Evolutionary conservation across 2,888 invertebrate species (phyloP).

Genomic region (Clostera curtula): DNA sequence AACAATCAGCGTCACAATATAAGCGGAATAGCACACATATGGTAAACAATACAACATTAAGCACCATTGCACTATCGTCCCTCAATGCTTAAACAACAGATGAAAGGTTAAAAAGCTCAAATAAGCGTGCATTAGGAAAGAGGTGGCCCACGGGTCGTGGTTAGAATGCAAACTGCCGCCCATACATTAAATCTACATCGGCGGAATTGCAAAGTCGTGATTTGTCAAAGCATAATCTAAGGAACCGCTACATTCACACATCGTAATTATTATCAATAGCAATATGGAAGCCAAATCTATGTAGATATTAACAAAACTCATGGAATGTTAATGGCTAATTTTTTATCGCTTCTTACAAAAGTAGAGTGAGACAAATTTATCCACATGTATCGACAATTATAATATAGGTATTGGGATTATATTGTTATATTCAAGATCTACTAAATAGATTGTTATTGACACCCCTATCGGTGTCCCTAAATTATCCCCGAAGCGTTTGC

Average conservation of each 20-base stretch:
- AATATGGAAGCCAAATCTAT: slow-evolving; percentile 68
- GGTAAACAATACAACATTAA: slow-evolving; percentile 52
- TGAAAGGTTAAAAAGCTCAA: slow-evolving; percentile 75
- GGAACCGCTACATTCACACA: slow-evolving; percentile 73
- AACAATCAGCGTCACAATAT: background rate
- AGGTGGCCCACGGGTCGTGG: slow-evolving; percentile 72
- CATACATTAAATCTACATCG: slow-evolving; percentile 74
- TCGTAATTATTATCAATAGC: slow-evolving; percentile 72
- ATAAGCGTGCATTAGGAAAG: slow-evolving; percentile 75
- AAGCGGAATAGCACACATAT: slow-evolving; percentile 30
- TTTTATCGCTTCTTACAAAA: too few relatives aligned
- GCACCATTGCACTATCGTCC: slow-evolving; percentile 61
- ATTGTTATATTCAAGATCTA: background rate
- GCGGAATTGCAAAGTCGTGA: slow-evolving; percentile 75
- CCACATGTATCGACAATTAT: too few relatives aligned
- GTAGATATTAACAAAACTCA: too few relatives aligned
- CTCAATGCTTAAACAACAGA: slow-evolving; percentile 64
- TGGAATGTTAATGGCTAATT: too few relatives aligned
- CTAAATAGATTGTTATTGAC: slow-evolving; percentile 17
- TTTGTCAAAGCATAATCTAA: slow-evolving; percentile 75
- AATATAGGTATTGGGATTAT: too few relatives aligned
- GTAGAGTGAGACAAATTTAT: too few relatives aligned
- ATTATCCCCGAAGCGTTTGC: slow-evolving; percentile 53
- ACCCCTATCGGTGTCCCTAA: slow-evolving; percentile 56
- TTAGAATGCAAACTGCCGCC: slow-evolving; percentile 75